These are phyloP conservation scores for Smithornis capensis DNA, from an alignment of 2,113 vertebrate genomes.

Conservation along the genomic window DNA sequence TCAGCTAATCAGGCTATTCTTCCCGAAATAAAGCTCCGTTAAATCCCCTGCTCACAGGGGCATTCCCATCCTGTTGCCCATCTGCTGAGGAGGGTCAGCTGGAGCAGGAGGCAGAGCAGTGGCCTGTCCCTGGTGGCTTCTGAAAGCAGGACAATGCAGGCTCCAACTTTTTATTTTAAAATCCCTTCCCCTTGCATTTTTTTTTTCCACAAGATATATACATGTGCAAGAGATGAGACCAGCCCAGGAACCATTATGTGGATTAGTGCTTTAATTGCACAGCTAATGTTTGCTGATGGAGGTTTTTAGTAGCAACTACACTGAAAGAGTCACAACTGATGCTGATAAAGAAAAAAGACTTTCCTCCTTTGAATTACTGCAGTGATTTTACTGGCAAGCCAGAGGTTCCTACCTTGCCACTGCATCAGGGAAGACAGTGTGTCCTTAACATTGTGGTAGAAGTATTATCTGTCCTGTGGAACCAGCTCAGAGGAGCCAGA, in stretches of 20 bases:
- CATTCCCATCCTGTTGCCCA: constrained; percentile 75
- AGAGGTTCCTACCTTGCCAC: background rate
- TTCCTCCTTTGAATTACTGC: background rate
- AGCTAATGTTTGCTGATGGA: background rate
- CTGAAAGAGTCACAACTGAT: background rate
- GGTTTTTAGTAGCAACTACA: background rate
- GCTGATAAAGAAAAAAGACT: background rate
- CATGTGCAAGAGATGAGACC: background rate
- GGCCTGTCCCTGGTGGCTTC: constrained; percentile 69
- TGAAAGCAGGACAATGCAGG: constrained; percentile 68
- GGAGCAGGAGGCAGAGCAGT: constrained; percentile 65
- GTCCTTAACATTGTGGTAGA: background rate
- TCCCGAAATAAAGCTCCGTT: constrained; percentile 76
- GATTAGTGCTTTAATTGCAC: constrained; percentile 8
- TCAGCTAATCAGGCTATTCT: constrained; percentile 82
- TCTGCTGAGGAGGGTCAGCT: constrained; percentile 77
- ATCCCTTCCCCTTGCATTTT: background rate
- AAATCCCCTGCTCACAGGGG: constrained; percentile 79
- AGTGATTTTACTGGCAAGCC: background rate
- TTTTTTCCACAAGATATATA: background rate
- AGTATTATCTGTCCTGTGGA: background rate
- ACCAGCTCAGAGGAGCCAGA: background rate
- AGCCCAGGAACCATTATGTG: background rate
- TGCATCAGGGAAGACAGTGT: background rate
- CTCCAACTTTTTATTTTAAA: constrained; percentile 41